A percentile compares a stretch with the other conserved stretches of the same genome.
These are phyloP conservation scores for Scolopax rusticola DNA, from an alignment of 2,797 vertebrate species.

Conservation along the genomic window DNA sequence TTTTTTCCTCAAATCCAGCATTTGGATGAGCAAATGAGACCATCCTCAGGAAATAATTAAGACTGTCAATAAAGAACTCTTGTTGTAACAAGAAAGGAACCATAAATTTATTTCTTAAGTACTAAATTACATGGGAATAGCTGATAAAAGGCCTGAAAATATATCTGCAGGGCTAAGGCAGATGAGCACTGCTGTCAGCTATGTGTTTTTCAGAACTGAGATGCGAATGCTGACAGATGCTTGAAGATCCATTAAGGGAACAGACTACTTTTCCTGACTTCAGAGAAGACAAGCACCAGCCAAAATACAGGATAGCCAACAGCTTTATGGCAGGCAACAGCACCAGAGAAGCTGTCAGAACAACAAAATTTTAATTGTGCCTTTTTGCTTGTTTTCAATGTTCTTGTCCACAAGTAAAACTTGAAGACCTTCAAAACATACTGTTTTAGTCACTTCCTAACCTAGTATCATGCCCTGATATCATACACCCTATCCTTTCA, in stretches of 20 bases:
- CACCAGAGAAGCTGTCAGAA: neutral
- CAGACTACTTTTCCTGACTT: neutral
- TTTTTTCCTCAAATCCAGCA: neutral
- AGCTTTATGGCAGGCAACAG: neutral
- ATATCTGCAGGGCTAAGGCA: neutral
- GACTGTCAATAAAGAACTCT: neutral
- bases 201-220: neutral
- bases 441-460: neutral
- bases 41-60: neutral
- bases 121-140: neutral
- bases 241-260: constrained; percentile 1
- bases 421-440: neutral
- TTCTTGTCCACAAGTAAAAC: neutral
- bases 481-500: neutral
- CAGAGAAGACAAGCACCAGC: neutral
- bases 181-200: neutral
- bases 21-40: neutral
- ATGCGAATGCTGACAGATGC: neutral
- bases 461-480: neutral
- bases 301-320: neutral
- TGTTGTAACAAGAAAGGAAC: neutral
- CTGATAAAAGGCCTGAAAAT: constrained; percentile 31
- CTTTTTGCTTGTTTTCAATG: neutral
- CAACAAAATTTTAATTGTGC: neutral
- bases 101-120: neutral